Evolutionary conservation across 2,888 invertebrate genomes (phyloP), one percentile per base, ranked within the genome.

Genomic region (Andrena minutula): DNA sequence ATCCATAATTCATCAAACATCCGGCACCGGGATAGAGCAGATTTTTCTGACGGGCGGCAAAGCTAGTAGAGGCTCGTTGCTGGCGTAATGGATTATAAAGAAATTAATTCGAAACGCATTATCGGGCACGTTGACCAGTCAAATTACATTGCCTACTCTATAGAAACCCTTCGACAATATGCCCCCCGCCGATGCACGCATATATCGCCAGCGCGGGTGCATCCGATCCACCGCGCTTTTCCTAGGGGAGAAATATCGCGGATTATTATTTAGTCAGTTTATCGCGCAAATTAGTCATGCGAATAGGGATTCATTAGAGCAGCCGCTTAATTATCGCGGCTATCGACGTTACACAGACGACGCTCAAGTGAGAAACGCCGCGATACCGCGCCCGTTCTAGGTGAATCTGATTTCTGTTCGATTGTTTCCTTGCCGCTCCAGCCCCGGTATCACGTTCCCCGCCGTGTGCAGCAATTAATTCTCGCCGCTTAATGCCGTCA

Each of bases 241-340:
- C 82, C 83, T 86, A 53, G 77, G 86, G 80, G 89, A 87, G 89
- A 89, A 89, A 89, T 89, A 89, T 89, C 82, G 82, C 78, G 88
- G 81, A 89, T 88, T 89, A 89, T 89, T 89, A 89, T 89, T 89
- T 89, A 89, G 84, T 86, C 89, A 83, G 87, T 87, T 89, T 89
- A 89, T 87, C 89, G 87, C 80, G 69, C 87, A 87, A 88, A 90
- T 90, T 90, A 90, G 88, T 87, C 85, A 89, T 87, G 86, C 88
- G 86, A 89, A 87, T 86, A 88, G 88, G 84, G 90, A 90, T 89
- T 90, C 90, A 89, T 90, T 90, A 90, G 86, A 86, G 84, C 79
- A 88, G 78, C 85, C 78, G 85, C 87, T 89, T 89, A 90, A 90
- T 90, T 90, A 89, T 88, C 85, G 77, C 63, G 77, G 79, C 74